Percentiles rank a stretch among this genome's conserved stretches.
phyloP scores from a whole-genome alignment of 2,113 vertebrate species.

The Nothobranchius kuhntae region DNA sequence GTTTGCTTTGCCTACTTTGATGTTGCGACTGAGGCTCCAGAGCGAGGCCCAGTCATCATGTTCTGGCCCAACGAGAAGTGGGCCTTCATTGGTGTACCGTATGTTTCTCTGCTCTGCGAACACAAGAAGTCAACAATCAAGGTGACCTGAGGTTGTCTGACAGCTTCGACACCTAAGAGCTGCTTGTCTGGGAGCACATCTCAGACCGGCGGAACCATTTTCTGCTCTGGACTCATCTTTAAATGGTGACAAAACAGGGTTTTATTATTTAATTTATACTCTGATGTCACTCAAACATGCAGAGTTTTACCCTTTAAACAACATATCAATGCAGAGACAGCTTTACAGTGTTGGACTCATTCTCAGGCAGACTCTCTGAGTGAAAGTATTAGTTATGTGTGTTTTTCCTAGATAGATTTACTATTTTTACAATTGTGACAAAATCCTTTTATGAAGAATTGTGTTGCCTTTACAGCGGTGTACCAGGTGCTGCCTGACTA shows the following conservation, averaged over 20 bases:
- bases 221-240: no score
- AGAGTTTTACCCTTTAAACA: slow-evolving; percentile 2
- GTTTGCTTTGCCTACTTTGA: slow-evolving; percentile 98
- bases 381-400: slow-evolving; percentile 37
- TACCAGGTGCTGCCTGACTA: slow-evolving; percentile 37
- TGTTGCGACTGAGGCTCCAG: slow-evolving; percentile 91
- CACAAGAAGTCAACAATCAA: slow-evolving; percentile 89
- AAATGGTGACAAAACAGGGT: no score
- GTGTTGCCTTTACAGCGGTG: slow-evolving; percentile 40
- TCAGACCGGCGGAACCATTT: not conserved
- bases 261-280: not conserved
- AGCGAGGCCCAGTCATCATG: slow-evolving; percentile 94
- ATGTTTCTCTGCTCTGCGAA: slow-evolving; percentile 90
- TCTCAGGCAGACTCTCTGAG: slow-evolving; percentile 45
- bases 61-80: slow-evolving; percentile 99
- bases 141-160: no score
- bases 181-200: not conserved
- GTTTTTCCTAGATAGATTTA: slow-evolving; percentile 35
- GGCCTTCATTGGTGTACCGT: slow-evolving; percentile 96
- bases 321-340: slow-evolving; percentile 46
- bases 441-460: slow-evolving; percentile 45
- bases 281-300: slow-evolving; percentile 5
- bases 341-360: slow-evolving; percentile 32
- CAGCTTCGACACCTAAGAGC: slow-evolving; percentile 5
- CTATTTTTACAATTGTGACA: slow-evolving; percentile 36